These are phyloP conservation scores for Boloria selene DNA, from an alignment of 2,888 invertebrate genomes.

Conservation along the genomic window DNA sequence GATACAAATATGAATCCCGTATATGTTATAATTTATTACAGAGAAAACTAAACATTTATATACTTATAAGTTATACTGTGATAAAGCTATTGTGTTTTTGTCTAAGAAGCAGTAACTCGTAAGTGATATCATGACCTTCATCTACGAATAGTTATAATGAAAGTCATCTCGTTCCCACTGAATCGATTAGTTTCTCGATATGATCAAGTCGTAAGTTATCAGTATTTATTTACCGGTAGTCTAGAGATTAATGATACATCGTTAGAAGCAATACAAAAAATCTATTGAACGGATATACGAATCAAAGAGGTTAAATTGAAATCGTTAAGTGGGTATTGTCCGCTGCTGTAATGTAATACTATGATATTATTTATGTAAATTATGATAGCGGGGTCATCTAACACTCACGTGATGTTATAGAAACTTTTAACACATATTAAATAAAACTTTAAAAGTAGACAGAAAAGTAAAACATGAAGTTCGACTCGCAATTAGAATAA, in stretches of 20 bases:
- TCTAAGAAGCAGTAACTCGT: conserved; percentile 7
- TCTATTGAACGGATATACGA: conserved; percentile 57
- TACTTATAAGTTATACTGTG: no score
- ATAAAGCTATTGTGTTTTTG: background rate
- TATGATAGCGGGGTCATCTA: no score
- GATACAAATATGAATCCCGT: no score
- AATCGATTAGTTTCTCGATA: conserved; percentile 75
- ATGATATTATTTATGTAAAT: background rate
- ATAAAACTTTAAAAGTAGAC: no score
- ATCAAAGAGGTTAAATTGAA: conserved; percentile 44
- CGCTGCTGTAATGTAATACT: conserved; percentile 16
- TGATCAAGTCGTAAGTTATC: conserved; percentile 69
- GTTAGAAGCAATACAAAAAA: conserved; percentile 73
- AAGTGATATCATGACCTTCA: conserved; percentile 44
- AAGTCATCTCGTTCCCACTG: conserved; percentile 57
- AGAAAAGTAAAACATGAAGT: no score
- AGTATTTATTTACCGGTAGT: conserved; percentile 72
- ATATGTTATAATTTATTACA: no score
- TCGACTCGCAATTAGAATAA: no score
- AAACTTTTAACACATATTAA: no score
- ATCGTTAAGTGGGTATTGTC: conserved; percentile 47
- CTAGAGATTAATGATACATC: conserved; percentile 73
- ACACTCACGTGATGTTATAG: no score
- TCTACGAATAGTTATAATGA: conserved; percentile 71
- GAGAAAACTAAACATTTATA: no score